These are phyloP conservation scores for Anastatus disparis DNA, from an alignment of 1,140 invertebrate genomes.

Conservation along the genomic window DNA sequence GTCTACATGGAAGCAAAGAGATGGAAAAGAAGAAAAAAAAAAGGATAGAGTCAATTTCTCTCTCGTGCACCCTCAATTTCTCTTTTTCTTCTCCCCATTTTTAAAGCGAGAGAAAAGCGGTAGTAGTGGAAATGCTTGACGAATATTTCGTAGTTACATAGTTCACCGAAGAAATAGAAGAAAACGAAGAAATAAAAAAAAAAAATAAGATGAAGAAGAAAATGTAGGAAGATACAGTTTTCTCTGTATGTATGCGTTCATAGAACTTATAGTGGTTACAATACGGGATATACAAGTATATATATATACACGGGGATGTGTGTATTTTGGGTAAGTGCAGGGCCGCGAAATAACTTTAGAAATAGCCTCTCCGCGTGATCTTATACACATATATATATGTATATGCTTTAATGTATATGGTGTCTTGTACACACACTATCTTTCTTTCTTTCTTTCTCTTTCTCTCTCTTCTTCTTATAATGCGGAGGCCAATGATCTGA, in stretches of 20 bases:
- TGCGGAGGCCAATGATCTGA: slow-evolving; percentile 41
- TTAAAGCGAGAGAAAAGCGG: slow-evolving; percentile 1
- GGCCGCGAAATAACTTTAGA: slow-evolving; percentile 35
- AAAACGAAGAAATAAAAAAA: not conserved
- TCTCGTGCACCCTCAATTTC: slow-evolving; percentile 27
- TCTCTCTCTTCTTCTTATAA: not conserved
- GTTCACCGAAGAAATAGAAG: not conserved
- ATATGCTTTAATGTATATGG: not conserved
- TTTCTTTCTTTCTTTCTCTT: not conserved
- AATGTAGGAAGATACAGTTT: not conserved
- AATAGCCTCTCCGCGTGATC: slow-evolving; percentile 26
- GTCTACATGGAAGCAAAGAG: slow-evolving; percentile 7
- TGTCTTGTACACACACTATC: not conserved
- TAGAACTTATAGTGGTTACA: not conserved
- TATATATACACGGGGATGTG: not conserved
- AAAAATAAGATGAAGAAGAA: not conserved
- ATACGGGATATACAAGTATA: slow-evolving; percentile 14
- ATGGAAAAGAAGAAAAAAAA: slow-evolving; percentile 24
- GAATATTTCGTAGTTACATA: not conserved
- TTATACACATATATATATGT: no score
- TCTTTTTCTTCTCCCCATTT: slow-evolving; percentile 22
- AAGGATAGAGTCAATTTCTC: slow-evolving; percentile 11
- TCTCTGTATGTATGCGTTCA: not conserved
- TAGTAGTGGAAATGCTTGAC: not conserved
- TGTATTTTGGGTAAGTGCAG: slow-evolving; percentile 40